phyloP scores from a whole-genome alignment of 2,888 invertebrate species.

The Ctena decussata region DNA sequence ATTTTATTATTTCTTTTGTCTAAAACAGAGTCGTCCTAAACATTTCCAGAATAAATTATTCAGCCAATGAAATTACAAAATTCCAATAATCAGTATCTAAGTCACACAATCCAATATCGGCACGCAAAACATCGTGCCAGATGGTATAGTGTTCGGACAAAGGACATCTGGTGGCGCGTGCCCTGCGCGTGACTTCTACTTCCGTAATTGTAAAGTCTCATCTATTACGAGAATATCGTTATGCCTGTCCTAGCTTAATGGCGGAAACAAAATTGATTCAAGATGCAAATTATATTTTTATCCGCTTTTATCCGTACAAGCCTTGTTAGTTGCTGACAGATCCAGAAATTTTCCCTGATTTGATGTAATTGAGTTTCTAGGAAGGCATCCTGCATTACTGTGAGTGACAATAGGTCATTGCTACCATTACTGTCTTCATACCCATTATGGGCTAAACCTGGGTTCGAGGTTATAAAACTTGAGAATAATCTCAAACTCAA shows the following conservation, averaged over 20 bases:
- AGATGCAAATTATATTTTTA: slow-evolving; percentile 12
- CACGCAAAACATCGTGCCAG: slow-evolving; percentile 43
- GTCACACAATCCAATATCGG: neutral
- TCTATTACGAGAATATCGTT: slow-evolving; percentile 4
- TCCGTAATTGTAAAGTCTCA: neutral
- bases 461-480: too few species aligned
- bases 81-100: neutral
- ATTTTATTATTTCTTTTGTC: too few species aligned
- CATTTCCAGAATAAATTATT: slow-evolving; percentile 1
- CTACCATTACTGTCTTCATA: too few species aligned
- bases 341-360: neutral
- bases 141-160: slow-evolving; percentile 53
- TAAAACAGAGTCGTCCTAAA: neutral
- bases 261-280: slow-evolving; percentile 2
- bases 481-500: too few species aligned
- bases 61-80: neutral
- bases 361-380: neutral
- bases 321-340: neutral
- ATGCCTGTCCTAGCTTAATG: slow-evolving; percentile 5
- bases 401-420: neutral
- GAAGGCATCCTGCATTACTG: neutral
- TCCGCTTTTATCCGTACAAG: neutral
- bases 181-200: slow-evolving; percentile 42
- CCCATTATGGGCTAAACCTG: too few species aligned
- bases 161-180: slow-evolving; percentile 56